Evolutionary conservation across 2,113 vertebrate species (phyloP).

Genomic region (Callorhinus ursinus): DNA sequence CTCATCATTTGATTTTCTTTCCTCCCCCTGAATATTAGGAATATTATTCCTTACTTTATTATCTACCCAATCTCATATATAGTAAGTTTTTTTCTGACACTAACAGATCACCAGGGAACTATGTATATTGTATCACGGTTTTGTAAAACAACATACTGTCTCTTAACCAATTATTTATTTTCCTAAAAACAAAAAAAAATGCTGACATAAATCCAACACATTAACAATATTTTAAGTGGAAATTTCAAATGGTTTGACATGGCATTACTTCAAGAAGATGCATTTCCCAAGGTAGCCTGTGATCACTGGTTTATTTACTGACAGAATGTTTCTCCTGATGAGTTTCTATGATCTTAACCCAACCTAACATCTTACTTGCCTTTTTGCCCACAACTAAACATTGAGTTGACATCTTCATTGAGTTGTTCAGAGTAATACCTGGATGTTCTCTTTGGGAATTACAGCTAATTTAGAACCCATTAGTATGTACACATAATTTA

Average conservation of each 20-base stretch:
- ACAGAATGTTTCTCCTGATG: neutral
- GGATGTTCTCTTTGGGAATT: conserved; percentile 41
- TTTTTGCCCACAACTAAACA: conserved; percentile 15
- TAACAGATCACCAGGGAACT: neutral
- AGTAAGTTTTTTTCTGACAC: neutral
- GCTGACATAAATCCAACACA: neutral
- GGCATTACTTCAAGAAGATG: neutral
- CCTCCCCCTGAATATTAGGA: conserved; percentile 7
- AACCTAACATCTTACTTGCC: conserved; percentile 20
- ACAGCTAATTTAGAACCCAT: conserved; percentile 65
- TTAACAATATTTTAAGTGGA: neutral
- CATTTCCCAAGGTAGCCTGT: neutral
- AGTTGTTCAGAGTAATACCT: conserved; percentile 26
- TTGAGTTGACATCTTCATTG: conserved; percentile 66
- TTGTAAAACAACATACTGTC: neutral
- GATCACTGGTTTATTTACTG: conserved; percentile 12
- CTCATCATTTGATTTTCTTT: conserved; percentile 54
- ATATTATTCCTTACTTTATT: conserved; percentile 40
- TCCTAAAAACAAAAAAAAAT: neutral
- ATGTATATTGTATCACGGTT: neutral
- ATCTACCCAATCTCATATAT: neutral
- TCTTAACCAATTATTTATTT: neutral
- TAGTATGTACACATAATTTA: conserved; percentile 56
- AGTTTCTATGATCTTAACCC: conserved; percentile 53
- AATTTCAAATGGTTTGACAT: neutral